These are phyloP conservation scores for Limonius californicus DNA, from an alignment of 1,140 invertebrate species.

Conservation along the genomic window DNA sequence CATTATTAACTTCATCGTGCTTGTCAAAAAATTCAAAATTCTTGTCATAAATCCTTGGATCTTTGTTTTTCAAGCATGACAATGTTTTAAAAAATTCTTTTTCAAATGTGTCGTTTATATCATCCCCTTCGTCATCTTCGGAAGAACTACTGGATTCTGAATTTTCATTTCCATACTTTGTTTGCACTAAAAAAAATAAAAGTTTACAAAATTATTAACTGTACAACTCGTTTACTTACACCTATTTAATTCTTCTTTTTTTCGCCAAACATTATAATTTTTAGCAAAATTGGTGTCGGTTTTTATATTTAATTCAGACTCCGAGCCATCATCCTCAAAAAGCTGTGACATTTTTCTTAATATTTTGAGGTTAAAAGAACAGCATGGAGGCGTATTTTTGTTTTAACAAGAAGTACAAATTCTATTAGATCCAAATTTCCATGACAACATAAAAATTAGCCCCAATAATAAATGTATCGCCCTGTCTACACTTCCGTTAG, in stretches of 20 bases:
- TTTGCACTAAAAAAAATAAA: slow-evolving; percentile 58
- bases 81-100: slow-evolving; percentile 83
- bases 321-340: slow-evolving; percentile 48
- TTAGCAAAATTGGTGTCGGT: slow-evolving; percentile 78
- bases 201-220: neutral
- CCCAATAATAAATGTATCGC: too few relatives aligned
- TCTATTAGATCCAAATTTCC: too few relatives aligned
- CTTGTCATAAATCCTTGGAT: slow-evolving; percentile 83
- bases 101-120: slow-evolving; percentile 64
- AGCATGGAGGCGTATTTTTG: too few relatives aligned
- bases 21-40: slow-evolving; percentile 68
- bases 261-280: slow-evolving; percentile 74
- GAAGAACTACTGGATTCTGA: slow-evolving; percentile 47
- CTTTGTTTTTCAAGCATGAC: slow-evolving; percentile 79
- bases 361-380: neutral
- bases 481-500: neutral
- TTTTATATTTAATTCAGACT: slow-evolving; percentile 55
- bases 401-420: too few relatives aligned
- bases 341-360: slow-evolving; percentile 23
- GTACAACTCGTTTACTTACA: slow-evolving; percentile 53
- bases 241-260: slow-evolving; percentile 83
- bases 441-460: too few relatives aligned
- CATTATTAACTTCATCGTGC: neutral
- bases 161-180: slow-evolving; percentile 62
- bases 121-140: slow-evolving; percentile 62